Percentiles rank a stretch among this genome's conserved stretches.
These are phyloP conservation scores for Teleiodes luculella DNA, from an alignment of 2,888 invertebrate species.

Conservation along the genomic window DNA sequence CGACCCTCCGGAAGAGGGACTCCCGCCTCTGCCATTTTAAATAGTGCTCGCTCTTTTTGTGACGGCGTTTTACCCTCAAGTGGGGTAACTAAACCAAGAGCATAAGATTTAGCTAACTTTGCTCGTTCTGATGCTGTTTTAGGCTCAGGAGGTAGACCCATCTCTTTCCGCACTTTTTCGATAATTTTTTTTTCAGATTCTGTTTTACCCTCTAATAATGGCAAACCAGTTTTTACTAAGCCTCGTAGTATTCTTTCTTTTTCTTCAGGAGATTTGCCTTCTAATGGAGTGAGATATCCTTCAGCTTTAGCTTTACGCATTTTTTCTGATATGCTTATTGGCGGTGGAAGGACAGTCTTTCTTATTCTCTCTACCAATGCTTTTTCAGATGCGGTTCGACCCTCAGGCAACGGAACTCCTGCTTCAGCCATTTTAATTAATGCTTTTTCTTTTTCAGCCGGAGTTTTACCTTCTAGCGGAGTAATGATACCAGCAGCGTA, in stretches of 20 bases:
- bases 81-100: constrained; percentile 25
- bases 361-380: constrained; percentile 36
- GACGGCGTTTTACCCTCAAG: constrained; percentile 29
- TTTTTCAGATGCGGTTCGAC: constrained; percentile 31
- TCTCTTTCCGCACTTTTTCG: constrained; percentile 30
- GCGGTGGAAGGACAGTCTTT: constrained; percentile 11
- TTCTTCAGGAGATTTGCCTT: constrained; percentile 27
- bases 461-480: constrained; percentile 35
- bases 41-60: constrained; percentile 31
- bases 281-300: constrained; percentile 29
- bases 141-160: constrained; percentile 30
- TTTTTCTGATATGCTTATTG: constrained; percentile 25
- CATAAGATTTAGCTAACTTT: constrained; percentile 21
- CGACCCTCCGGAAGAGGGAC: constrained; percentile 27
- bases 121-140: constrained; percentile 24
- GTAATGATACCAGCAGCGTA: constrained; percentile 26
- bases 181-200: constrained; percentile 33
- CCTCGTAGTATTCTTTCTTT: constrained; percentile 31
- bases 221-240: constrained; percentile 29
- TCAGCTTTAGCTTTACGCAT: constrained; percentile 29
- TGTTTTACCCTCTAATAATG: constrained; percentile 34
- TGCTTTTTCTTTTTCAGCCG: constrained; percentile 31
- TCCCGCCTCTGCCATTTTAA: constrained; percentile 18
- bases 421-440: constrained; percentile 25
- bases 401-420: constrained; percentile 34